Evolutionary conservation across 2,113 vertebrate genomes (phyloP).

Genomic region (Cynopterus brachyotis): DNA sequence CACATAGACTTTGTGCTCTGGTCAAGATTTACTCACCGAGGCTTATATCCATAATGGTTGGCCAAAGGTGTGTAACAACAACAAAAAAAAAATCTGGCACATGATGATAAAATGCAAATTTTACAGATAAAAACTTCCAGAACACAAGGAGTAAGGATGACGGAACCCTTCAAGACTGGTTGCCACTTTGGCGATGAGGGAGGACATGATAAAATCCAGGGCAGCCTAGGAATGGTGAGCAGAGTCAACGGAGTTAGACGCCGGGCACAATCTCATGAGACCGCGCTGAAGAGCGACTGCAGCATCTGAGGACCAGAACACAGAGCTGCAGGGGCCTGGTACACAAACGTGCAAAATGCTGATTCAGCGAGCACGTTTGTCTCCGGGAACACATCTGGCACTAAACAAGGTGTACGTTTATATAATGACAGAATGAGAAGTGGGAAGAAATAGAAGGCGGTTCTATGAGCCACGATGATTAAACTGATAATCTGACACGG

Average conservation of each 20-base stretch:
- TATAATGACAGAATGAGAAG: background rate
- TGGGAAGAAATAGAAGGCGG: background rate
- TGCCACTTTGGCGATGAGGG: background rate
- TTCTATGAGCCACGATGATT: background rate
- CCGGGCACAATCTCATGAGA: background rate
- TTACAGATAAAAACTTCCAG: background rate
- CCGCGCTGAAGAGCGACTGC: background rate
- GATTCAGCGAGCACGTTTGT: background rate
- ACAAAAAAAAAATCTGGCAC: background rate
- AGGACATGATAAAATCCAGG: background rate
- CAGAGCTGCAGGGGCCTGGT: rapidly evolving
- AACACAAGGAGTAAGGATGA: background rate
- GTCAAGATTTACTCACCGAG: background rate
- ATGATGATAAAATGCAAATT: background rate
- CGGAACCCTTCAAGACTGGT: background rate
- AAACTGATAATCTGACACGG: background rate
- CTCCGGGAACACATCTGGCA: background rate
- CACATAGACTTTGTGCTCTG: background rate
- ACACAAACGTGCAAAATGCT: rapidly evolving
- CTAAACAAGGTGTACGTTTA: background rate
- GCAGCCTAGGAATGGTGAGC: background rate
- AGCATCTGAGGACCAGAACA: background rate
- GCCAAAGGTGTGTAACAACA: background rate
- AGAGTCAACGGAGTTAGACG: rapidly evolving
- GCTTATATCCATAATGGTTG: too few species aligned